Evolutionary conservation across 2,888 invertebrate species (phyloP).

Genomic region (Acleris laterana): DNA sequence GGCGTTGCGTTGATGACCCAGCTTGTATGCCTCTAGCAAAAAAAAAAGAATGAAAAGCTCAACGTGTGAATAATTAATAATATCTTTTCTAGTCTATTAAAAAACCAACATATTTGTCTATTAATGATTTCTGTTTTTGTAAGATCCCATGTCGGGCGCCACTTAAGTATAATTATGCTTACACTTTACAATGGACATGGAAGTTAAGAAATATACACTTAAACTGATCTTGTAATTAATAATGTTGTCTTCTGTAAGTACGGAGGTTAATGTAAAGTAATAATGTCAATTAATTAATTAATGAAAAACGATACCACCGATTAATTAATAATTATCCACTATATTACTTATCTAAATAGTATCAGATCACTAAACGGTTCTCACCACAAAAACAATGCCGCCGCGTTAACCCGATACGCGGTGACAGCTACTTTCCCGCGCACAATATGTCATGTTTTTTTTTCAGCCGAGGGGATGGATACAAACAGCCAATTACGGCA

Average conservation of each 20-base stretch:
- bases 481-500: slow-evolving; percentile 82
- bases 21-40: no score
- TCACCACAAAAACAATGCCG: slow-evolving; percentile 70
- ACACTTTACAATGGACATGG: no score
- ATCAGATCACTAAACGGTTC: slow-evolving; percentile 68
- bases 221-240: no score
- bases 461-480: slow-evolving; percentile 79
- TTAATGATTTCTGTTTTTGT: neutral
- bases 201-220: no score
- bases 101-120: no score
- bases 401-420: slow-evolving; percentile 71
- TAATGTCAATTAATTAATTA: neutral
- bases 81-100: neutral
- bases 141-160: slow-evolving; percentile 3
- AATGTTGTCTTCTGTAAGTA: no score
- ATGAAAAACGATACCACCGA: slow-evolving; percentile 23
- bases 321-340: slow-evolving; percentile 39
- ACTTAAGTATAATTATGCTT: neutral
- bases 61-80: no score
- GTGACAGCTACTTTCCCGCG: slow-evolving; percentile 80
- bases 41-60: no score
- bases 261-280: no score
- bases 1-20: no score
- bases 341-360: slow-evolving; percentile 64
- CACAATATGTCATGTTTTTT: slow-evolving; percentile 81